A percentile compares a stretch with the other conserved stretches of the same genome.
Evolutionary conservation across 2,888 invertebrate genomes (phyloP).

Genomic region (Noctua janthe): DNA sequence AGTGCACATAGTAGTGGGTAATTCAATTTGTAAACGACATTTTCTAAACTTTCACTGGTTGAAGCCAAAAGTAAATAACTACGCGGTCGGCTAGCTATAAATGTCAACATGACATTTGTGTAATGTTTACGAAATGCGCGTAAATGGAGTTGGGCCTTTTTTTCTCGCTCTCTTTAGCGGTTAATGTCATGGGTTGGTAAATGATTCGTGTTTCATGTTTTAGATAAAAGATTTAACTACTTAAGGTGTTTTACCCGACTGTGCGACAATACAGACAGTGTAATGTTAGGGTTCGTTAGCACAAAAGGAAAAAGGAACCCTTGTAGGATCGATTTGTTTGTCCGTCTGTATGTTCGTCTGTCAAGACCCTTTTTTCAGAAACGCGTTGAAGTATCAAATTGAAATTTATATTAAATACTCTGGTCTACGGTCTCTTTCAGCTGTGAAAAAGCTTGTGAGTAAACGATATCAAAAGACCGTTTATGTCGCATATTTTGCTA

Average conservation of each 20-base stretch:
- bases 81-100: conserved; percentile 33
- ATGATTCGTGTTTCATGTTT: not conserved
- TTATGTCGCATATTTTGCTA: no score
- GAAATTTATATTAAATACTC: no score
- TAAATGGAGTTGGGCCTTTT: not conserved
- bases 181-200: not conserved
- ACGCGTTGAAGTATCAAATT: no score
- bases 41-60: conserved; percentile 64
- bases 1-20: conserved; percentile 39
- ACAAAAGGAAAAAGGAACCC: no score
- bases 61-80: conserved; percentile 46
- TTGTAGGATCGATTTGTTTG: no score
- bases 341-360: no score
- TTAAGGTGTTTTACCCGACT: not conserved
- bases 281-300: no score
- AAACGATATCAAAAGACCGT: no score
- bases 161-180: conserved; percentile 14
- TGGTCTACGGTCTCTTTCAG: no score
- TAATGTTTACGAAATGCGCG: conserved; percentile 45
- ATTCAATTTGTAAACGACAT: conserved; percentile 58
- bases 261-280: not conserved
- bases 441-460: no score
- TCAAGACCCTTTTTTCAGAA: no score
- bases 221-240: not conserved
- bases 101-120: conserved; percentile 46